These are phyloP conservation scores for Trinorchestia longiramus DNA, from an alignment of 1,140 invertebrate species.

Conservation along the genomic window DNA sequence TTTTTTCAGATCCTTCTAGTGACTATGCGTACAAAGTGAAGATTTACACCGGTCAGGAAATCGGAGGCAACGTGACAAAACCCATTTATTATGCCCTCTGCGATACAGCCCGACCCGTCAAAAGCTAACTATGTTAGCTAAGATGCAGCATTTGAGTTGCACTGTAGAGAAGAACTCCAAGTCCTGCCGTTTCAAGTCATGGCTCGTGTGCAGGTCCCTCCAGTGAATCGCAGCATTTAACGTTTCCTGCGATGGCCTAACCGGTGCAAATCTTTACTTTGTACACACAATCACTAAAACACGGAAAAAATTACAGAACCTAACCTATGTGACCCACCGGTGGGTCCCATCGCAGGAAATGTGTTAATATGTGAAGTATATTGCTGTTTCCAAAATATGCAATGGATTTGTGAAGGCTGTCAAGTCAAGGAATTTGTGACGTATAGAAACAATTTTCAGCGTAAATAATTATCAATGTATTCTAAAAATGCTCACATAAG, in stretches of 20 bases:
- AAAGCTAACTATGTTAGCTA: background rate
- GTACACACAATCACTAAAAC: too few species aligned
- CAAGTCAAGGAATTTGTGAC: background rate
- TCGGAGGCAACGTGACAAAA: too few species aligned
- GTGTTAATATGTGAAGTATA: too few species aligned
- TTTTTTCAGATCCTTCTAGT: too few species aligned
- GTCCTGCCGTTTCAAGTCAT: background rate
- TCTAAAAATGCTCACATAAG: background rate
- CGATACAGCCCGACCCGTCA: background rate
- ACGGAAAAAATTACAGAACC: too few species aligned
- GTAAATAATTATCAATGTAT: background rate
- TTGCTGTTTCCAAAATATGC: background rate
- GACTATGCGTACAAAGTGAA: too few species aligned
- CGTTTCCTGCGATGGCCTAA: too few species aligned
- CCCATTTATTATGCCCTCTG: too few species aligned
- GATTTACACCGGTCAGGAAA: too few species aligned
- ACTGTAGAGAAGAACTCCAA: background rate
- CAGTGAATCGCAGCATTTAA: background rate
- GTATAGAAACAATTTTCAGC: background rate
- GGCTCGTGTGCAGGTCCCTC: background rate
- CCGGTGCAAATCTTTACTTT: too few species aligned
- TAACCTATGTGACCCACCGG: too few species aligned
- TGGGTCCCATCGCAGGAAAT: too few species aligned
- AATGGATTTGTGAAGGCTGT: background rate
- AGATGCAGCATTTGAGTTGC: background rate